Evolutionary conservation across 2,888 invertebrate species (phyloP), one percentile per base, ranked within the genome.

Genomic region (Tenodera sinensis): DNA sequence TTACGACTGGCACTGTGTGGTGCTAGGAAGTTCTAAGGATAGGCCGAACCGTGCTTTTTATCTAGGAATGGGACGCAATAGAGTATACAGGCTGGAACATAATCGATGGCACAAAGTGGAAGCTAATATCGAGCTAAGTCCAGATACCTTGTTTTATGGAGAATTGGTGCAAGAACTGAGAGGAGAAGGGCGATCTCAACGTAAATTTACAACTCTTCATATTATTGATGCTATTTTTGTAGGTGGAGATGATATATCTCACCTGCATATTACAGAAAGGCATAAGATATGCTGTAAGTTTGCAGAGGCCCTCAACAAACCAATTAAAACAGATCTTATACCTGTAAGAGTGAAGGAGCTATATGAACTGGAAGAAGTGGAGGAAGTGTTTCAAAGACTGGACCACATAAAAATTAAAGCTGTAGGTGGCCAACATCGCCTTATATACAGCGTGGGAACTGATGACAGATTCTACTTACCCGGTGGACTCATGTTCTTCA

Each of bases 161-260:
- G 97, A 97, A 93, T 93, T 96, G 83, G 96, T 97, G 0, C 94
- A 94, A 89, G 97, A 97, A 93, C 93, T 95, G 87, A 93, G 93
- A 90, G 96, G 96, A 15, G 95, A 96, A 93, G 94, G 94, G 8
- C 94, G 92, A 91, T 94, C 94, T 28, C 95, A 96, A 92, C 93
- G 94, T 85, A 95, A 95, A 91, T 94, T 94, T 71, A 94, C 93
- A 88, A 94, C 95, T 0, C 92, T 99, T 54, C 98, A 96, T 92
- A 94, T 98, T 25, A 95, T 98, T 88, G 98, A 99, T 93, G 97
- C 96, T 0, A 92, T 95, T 91, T 94, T 95, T 91, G 94, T 98
- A 42, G 97, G 97, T 83, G 96, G 96, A 3, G 94, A 95, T 42
- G 95, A 97, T 92, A 94, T 98, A n/a, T 94, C 94, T 85, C 91